Conservation (phyloP, 2,888 invertebrate genomes). For the Lasioglossum calceatum region DNA sequence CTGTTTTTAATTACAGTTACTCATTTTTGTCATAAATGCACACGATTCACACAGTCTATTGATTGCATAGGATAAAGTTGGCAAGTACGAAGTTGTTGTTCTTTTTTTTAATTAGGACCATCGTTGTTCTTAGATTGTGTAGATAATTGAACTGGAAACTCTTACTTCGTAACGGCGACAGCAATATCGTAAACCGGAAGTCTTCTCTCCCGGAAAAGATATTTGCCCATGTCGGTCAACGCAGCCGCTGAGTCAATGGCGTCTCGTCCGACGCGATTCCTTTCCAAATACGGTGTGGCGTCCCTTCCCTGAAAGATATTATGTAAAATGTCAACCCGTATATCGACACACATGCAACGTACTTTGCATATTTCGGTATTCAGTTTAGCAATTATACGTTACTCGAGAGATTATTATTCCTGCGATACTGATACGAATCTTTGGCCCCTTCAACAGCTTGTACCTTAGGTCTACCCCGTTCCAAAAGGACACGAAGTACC, state of each 20-base stretch:
- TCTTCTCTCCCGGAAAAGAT: conserved; percentile 96
- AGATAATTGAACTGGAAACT: conserved; percentile 75
- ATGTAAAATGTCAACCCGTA: background rate
- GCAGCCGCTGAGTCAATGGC: conserved; percentile 98
- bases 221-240: conserved; percentile 98
- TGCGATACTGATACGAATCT: conserved; percentile 96
- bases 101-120: background rate
- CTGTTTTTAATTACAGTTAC: no score
- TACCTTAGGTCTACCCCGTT: conserved; percentile 97
- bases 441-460: conserved; percentile 95
- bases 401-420: conserved; percentile 98
- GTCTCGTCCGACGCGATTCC: conserved; percentile 96
- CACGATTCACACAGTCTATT: background rate
- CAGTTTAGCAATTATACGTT: conserved; percentile 83
- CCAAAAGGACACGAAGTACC: conserved; percentile 98
- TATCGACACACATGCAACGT: background rate
- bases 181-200: conserved; percentile 98
- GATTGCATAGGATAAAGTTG: background rate
- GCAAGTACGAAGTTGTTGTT: background rate
- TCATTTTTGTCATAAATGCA: background rate
- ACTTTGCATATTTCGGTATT: background rate
- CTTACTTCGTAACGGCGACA: conserved; percentile 98
- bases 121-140: background rate
- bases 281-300: conserved; percentile 97
- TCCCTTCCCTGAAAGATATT: conserved; percentile 90